Conservation (phyloP, 2,888 invertebrate species). For the Drosophila macrospina region DNA sequence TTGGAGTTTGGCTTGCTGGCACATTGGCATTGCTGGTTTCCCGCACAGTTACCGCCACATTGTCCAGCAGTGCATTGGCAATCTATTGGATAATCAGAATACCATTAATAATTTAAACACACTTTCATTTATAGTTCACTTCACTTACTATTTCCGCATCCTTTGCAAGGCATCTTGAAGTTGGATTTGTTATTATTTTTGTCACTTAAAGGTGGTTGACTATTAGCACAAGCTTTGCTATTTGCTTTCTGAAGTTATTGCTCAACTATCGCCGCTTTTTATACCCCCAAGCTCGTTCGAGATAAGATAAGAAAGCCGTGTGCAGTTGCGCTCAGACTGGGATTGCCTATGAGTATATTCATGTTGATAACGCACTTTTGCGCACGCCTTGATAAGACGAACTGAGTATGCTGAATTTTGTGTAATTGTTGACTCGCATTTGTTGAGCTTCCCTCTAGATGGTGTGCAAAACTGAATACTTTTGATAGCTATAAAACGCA, state of each 20-base stretch:
- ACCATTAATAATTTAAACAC: slow-evolving; percentile 12
- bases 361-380: slow-evolving; percentile 41
- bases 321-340: slow-evolving; percentile 45
- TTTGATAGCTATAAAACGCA: slow-evolving; percentile 54
- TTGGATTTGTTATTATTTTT: not conserved
- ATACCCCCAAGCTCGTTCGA: slow-evolving; percentile 26
- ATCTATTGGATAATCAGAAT: slow-evolving; percentile 48
- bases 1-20: slow-evolving; percentile 65
- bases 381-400: slow-evolving; percentile 46
- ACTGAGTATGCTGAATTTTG: not conserved
- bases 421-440: slow-evolving; percentile 3
- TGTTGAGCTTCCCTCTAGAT: slow-evolving; percentile 5
- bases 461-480: slow-evolving; percentile 57
- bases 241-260: slow-evolving; percentile 21
- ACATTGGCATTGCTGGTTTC: slow-evolving; percentile 77
- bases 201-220: not conserved
- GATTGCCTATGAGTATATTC: slow-evolving; percentile 42
- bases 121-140: not conserved
- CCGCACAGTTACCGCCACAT: slow-evolving; percentile 76
- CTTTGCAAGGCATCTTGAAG: slow-evolving; percentile 75
- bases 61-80: slow-evolving; percentile 77
- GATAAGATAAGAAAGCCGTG: slow-evolving; percentile 62
- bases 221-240: slow-evolving; percentile 9
- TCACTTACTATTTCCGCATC: slow-evolving; percentile 75
- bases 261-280: slow-evolving; percentile 15